phyloP scores from a whole-genome alignment of 2,797 vertebrate species.

The Gadopsis marmoratus region DNA sequence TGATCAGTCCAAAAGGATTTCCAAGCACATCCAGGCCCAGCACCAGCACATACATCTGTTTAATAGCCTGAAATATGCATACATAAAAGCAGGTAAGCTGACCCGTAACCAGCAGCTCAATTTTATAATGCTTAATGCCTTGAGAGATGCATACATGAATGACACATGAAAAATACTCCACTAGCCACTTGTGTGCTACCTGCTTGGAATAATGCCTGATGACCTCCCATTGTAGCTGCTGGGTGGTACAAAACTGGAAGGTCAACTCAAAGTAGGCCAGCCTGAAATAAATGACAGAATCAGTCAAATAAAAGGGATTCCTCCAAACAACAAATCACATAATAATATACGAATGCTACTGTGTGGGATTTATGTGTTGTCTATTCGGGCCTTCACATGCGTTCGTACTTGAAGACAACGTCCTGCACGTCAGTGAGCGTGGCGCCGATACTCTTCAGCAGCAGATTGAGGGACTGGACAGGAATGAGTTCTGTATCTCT shows the following conservation, averaged over 20 bases:
- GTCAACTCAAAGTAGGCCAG: slow-evolving; percentile 94
- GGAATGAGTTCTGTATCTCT: slow-evolving; percentile 89
- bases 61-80: slow-evolving; percentile 90
- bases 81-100: slow-evolving; percentile 1
- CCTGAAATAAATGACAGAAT: slow-evolving; percentile 74
- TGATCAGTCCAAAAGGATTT: slow-evolving; percentile 97
- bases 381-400: neutral
- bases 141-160: neutral
- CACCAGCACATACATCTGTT: slow-evolving; percentile 98
- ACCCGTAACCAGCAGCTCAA: neutral
- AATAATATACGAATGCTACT: neutral
- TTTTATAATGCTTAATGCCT: neutral
- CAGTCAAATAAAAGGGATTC: neutral
- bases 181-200: slow-evolving; percentile 76
- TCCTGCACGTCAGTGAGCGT: slow-evolving; percentile 97
- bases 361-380: neutral
- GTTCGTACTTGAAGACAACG: slow-evolving; percentile 94
- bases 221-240: slow-evolving; percentile 93
- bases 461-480: slow-evolving; percentile 91
- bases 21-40: slow-evolving; percentile 97
- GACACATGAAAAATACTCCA: neutral
- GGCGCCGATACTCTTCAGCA: slow-evolving; percentile 98
- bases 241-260: slow-evolving; percentile 93
- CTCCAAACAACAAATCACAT: neutral
- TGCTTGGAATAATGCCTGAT: slow-evolving; percentile 96